Evolutionary conservation across 2,113 vertebrate genomes (phyloP).

Genomic region (Furnarius figulus): DNA sequence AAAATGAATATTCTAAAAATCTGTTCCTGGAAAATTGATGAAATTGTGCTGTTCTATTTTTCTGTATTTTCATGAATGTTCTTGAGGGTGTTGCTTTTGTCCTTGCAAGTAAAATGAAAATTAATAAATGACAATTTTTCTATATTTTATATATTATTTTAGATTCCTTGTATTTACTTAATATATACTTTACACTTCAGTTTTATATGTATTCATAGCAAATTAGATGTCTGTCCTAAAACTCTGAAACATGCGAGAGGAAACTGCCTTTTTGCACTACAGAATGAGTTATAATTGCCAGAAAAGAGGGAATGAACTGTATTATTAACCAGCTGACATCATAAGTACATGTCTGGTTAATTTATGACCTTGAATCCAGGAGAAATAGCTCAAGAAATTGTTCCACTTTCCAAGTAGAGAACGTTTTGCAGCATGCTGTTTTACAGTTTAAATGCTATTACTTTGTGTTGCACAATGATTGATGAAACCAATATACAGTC

Average conservation of each 20-base stretch:
- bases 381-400: constrained; percentile 41
- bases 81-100: background rate
- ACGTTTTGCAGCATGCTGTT: background rate
- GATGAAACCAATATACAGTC: background rate
- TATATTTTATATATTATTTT: background rate
- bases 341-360: constrained; percentile 66
- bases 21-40: background rate
- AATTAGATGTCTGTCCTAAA: background rate
- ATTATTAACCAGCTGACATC: constrained; percentile 75
- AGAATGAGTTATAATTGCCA: constrained; percentile 72
- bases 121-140: background rate
- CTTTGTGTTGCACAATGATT: background rate
- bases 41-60: background rate
- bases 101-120: background rate
- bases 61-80: background rate
- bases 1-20: background rate
- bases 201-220: background rate
- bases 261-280: constrained; percentile 62
- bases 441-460: background rate
- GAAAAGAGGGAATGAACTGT: constrained; percentile 71
- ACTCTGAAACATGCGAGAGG: constrained; percentile 55
- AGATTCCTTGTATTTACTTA: background rate
- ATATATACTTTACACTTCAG: background rate
- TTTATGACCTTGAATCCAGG: constrained; percentile 66
- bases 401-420: background rate